Evolutionary conservation across 2,113 vertebrate species (phyloP).

Genomic region (Atractosteus spatula): DNA sequence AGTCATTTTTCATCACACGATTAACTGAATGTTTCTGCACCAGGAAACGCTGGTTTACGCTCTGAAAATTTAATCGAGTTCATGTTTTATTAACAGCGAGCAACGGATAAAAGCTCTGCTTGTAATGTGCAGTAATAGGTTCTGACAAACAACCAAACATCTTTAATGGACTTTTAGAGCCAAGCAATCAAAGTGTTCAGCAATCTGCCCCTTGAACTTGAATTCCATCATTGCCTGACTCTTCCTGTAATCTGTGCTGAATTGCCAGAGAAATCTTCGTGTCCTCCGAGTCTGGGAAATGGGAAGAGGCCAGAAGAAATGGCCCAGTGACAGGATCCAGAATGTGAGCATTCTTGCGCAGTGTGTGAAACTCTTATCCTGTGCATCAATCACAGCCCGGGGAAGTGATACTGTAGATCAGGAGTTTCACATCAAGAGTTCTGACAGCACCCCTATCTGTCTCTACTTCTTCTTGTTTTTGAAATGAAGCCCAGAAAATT

Average conservation of each 20-base stretch:
- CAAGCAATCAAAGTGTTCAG: not conserved
- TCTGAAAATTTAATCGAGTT: conserved; percentile 10
- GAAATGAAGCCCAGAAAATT: too few relatives aligned
- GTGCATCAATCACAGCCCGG: not conserved
- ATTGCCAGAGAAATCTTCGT: too few relatives aligned
- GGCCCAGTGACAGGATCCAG: too few relatives aligned
- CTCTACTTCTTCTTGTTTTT: not conserved
- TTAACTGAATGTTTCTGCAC: not conserved
- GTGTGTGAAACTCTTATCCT: conserved; percentile 22
- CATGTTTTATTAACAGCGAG: conserved; percentile 15
- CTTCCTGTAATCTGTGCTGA: not conserved
- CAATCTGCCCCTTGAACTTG: not conserved
- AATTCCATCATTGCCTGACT: conserved; percentile 1
- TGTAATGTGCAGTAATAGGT: conserved; percentile 16
- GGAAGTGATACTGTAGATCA: too few relatives aligned
- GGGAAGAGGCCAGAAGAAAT: too few relatives aligned
- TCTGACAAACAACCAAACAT: conserved; percentile 15
- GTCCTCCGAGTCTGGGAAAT: too few relatives aligned
- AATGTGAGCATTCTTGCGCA: not conserved
- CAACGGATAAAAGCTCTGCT: conserved; percentile 10
- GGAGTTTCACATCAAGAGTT: not conserved
- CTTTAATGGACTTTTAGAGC: conserved; percentile 7
- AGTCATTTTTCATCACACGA: not conserved
- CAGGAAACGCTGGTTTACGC: not conserved
- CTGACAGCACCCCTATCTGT: conserved; percentile 7